Evolutionary conservation across 2,113 vertebrate species (phyloP), one percentile per base, ranked within the genome.

Genomic region (Microtus pennsylvanicus): DNA sequence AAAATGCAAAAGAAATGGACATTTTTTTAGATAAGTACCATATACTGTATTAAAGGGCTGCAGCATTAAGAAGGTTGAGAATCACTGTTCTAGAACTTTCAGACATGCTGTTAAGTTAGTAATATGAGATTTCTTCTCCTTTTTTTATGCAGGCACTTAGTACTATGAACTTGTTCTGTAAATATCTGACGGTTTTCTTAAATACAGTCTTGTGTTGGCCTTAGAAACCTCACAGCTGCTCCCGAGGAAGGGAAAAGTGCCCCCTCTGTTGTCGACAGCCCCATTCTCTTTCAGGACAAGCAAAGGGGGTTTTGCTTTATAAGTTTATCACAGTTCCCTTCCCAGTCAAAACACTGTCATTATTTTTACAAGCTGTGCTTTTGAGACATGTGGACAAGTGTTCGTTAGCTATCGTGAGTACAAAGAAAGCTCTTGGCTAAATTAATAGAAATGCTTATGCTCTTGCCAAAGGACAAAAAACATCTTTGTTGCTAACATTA

Each of bases 401-500:
- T 47, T 55, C 55, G n/a, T 92, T 94, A 86, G 33, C 67, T 95
- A 78, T 28, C 67, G 30, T 78, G 67, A 81, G 30, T 74, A 63
- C 50, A 93, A 96, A 92, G 52, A 97, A 90, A 89, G 45, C 55
- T 86, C 82, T 89, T 82, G 58, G 35, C 63, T 86, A 89, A 91
- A 96, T 78, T 67, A 76, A 58, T 78, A 92, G 35, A 90, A 95
- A 92, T 77, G 33, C 90, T 89, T 47, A 90, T 69, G 47, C 58
- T 82, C 65, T 95, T 86, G 72, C 38, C 86, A 85, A 95, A 78
- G 61, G 81, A 95, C 42, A 91, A 93, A 77, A 85, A 33, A 7
- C 14, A 58, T 80, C 83, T 90, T 85, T 76, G 93, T 63, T 95
- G 93, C 65, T 87, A 96, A 94, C 87, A 77, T 88, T 81, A 82